Evolutionary conservation across 2,888 invertebrate genomes (phyloP).

Genomic region (Odontomyia ornata): DNA sequence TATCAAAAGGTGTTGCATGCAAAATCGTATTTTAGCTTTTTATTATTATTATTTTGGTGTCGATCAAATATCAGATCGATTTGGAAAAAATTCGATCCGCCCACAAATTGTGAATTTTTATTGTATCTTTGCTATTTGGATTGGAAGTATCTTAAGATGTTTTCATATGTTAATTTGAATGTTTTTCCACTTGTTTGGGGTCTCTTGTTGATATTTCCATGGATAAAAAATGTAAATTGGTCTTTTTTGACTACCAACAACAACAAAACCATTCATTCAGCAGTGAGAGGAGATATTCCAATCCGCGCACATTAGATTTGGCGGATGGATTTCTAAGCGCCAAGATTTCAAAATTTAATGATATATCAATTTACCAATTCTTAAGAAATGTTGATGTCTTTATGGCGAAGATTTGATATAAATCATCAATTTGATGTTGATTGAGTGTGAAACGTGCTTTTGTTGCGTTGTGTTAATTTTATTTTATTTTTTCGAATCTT

Average conservation of each 20-base stretch:
- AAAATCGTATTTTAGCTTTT: not conserved
- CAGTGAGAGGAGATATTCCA: no score
- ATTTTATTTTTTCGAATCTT: no score
- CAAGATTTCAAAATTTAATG: slow-evolving; percentile 10
- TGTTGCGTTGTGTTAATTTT: no score
- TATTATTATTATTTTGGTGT: not conserved
- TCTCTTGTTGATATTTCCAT: not conserved
- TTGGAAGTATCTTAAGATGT: not conserved
- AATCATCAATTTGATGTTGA: slow-evolving; percentile 22
- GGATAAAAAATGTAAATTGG: slow-evolving; percentile 1
- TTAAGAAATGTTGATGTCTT: slow-evolving; percentile 26
- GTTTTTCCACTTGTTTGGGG: not conserved
- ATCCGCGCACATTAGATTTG: no score
- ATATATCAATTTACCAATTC: slow-evolving; percentile 29
- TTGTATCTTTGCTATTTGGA: not conserved
- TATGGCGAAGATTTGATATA: not conserved
- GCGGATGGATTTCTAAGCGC: not conserved
- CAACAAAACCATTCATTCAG: not conserved
- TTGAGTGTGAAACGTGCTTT: slow-evolving; percentile 3
- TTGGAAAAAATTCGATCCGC: slow-evolving; percentile 9
- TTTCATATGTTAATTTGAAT: slow-evolving; percentile 9
- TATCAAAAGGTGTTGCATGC: not conserved
- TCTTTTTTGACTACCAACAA: not conserved
- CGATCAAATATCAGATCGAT: slow-evolving; percentile 13
- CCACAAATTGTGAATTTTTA: not conserved